These are phyloP conservation scores for Heterotilapia buettikoferi DNA, from an alignment of 2,113 vertebrate genomes.

Conservation along the genomic window DNA sequence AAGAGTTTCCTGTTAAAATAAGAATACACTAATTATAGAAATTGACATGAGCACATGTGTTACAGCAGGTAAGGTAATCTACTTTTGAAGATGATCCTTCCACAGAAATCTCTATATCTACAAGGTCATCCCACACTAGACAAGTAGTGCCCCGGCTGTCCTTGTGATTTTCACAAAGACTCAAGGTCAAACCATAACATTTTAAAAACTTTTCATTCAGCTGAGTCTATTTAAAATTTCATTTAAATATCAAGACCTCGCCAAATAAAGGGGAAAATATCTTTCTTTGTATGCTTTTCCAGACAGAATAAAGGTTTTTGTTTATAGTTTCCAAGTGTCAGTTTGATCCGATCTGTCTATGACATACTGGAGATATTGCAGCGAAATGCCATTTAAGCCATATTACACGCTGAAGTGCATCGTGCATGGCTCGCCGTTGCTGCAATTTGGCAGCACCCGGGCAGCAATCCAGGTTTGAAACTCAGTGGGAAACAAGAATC, in stretches of 20 bases:
- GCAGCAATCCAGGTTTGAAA: neutral
- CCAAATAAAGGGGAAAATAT: neutral
- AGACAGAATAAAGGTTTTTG: neutral
- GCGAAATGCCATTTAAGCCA: rapidly evolving
- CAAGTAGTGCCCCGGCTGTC: rapidly evolving
- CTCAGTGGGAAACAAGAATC: neutral
- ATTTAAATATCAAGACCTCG: rapidly evolving
- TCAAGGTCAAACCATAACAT: neutral
- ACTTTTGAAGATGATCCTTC: neutral
- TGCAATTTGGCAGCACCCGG: neutral
- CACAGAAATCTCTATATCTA: neutral
- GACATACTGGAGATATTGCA: rapidly evolving
- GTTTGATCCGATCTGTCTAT: neutral
- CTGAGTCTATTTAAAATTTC: rapidly evolving
- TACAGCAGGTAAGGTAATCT: rapidly evolving
- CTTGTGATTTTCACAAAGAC: neutral
- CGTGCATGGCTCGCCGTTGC: neutral
- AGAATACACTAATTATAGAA: neutral
- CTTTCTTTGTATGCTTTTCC: neutral
- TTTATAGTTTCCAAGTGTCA: rapidly evolving
- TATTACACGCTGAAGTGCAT: neutral
- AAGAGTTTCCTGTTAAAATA: neutral
- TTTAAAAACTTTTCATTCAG: neutral
- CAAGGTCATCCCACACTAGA: rapidly evolving
- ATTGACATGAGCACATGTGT: neutral